Evolutionary conservation across 2,113 vertebrate species (phyloP), one percentile per base, ranked within the genome.

Genomic region (Pogonocichla stellata): DNA sequence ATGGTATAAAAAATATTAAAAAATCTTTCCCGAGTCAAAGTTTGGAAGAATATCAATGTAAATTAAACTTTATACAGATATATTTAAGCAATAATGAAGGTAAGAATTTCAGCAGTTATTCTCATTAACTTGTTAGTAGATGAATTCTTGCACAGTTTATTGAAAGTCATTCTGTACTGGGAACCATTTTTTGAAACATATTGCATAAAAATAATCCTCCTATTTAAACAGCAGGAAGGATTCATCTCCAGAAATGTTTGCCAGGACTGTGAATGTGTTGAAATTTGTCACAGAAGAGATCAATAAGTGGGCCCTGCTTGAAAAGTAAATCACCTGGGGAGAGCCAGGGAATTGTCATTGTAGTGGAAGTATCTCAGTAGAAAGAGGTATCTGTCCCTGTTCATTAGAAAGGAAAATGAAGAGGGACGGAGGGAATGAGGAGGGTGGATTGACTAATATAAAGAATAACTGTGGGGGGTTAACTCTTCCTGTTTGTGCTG

Each of bases 211-310:
- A 97, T 97, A 90, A 97, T 96, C 96, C 87, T 97, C 92, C 88
- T 97, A 86, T 98, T 98, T 97, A 93, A 97, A 95, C 90, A 96
- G 90, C 84, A 94, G 95, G 95, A 97, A 96, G 96, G 92, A 98
- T 98, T 98, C 97, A 97, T 97, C 98, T 98, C 93, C 94, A 98
- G 96, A 97, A 97, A 86, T 96, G 88, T 98, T 98, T 97, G 56
- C 95, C 95, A 96, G 94, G 66, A 90, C 94, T 96, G 96, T 96
- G 94, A 84, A 92, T 96, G 96, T 97, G 97, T 94, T 97, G 97
- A 98, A 98, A 98, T 98, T 98, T 98, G 97, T 98, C 98, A 98
- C 94, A 91, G 94, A 90, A 95, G 94, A 97, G 98, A 98, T 97
- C 96, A 97, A 96, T 98, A 98, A 98, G 97, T 97, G 97, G 96